A percentile compares a stretch with the other conserved stretches of the same genome.
Evolutionary conservation across 23 tunicate species (phyloP).

Genomic region (Trididemnum nubilum): DNA sequence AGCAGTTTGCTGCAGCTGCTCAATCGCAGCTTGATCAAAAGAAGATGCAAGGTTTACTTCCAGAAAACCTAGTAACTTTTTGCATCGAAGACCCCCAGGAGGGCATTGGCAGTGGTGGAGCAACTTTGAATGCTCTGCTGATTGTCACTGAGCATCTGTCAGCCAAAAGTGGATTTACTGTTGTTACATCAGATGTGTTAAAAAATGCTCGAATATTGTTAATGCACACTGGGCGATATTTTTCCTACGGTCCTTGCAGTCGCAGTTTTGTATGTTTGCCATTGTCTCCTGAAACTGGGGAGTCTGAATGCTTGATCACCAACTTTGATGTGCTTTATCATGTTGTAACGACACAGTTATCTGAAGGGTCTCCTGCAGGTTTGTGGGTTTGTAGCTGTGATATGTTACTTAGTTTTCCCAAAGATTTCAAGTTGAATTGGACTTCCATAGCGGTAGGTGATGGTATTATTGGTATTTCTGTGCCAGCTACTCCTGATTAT

Average conservation of each 20-base stretch:
- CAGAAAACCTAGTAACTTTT: slow-evolving; percentile 42
- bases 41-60: slow-evolving; percentile 48
- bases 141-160: slow-evolving; percentile 79
- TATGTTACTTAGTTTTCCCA: slow-evolving; percentile 67
- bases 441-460: slow-evolving; percentile 28
- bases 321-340: slow-evolving; percentile 73
- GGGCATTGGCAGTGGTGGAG: slow-evolving; percentile 92
- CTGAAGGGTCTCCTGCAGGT: slow-evolving; percentile 70
- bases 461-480: slow-evolving; percentile 64
- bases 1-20: slow-evolving; percentile 54
- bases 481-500: slow-evolving; percentile 59
- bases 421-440: slow-evolving; percentile 43
- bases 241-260: slow-evolving; percentile 71
- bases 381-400: slow-evolving; percentile 96
- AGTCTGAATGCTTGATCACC: slow-evolving; percentile 50
- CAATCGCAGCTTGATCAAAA: slow-evolving; percentile 45
- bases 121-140: slow-evolving; percentile 82
- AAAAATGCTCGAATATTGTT: slow-evolving; percentile 54
- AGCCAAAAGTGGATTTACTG: slow-evolving; percentile 51
- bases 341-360: slow-evolving; percentile 46
- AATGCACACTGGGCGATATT: slow-evolving; percentile 78
- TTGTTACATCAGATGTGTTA: slow-evolving; percentile 79
- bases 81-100: slow-evolving; percentile 89
- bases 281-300: slow-evolving; percentile 33
- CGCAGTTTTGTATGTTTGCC: slow-evolving; percentile 74